Percentiles rank a stretch among this genome's conserved stretches.
phyloP scores from a whole-genome alignment of 2,888 invertebrate species.

The Aphodius granarius region DNA sequence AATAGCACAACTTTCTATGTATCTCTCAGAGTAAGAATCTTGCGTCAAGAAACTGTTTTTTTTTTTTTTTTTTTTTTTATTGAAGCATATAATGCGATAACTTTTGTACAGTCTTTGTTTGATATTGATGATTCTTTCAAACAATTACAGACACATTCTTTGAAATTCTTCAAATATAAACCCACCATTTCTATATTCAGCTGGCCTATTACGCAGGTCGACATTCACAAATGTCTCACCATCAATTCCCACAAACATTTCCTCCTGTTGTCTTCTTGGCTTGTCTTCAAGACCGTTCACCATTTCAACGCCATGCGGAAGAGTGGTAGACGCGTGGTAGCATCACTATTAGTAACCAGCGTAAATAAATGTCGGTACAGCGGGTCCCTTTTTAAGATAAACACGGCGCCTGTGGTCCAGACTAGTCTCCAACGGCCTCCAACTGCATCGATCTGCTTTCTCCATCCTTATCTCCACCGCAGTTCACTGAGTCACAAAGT shows the following conservation, averaged over 20 bases:
- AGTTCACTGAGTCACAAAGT: constrained; percentile 9
- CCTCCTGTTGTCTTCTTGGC: neutral
- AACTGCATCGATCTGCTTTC: too few relatives aligned
- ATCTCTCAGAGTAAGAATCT: too few relatives aligned
- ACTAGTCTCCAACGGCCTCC: neutral
- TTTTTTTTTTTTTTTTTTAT: too few relatives aligned
- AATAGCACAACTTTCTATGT: too few relatives aligned
- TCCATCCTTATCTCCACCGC: constrained; percentile 1
- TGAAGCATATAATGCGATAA: too few relatives aligned
- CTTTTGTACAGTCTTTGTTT: too few relatives aligned
- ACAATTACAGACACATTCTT: too few relatives aligned
- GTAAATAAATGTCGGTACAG: neutral
- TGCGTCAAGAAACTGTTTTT: too few relatives aligned
- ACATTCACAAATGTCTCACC: neutral
- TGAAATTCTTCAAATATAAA: too few relatives aligned
- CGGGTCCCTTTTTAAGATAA: neutral
- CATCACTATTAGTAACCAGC: neutral
- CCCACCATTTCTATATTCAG: neutral
- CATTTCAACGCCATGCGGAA: neutral
- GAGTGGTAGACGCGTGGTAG: neutral
- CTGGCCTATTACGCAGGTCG: neutral
- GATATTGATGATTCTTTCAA: too few relatives aligned
- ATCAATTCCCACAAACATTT: neutral
- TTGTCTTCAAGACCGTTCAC: neutral
- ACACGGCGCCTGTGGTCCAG: neutral